Base-by-base conservation (phyloP, 64 coral and sea anemone species). In the Orbicella faveolata region DNA sequence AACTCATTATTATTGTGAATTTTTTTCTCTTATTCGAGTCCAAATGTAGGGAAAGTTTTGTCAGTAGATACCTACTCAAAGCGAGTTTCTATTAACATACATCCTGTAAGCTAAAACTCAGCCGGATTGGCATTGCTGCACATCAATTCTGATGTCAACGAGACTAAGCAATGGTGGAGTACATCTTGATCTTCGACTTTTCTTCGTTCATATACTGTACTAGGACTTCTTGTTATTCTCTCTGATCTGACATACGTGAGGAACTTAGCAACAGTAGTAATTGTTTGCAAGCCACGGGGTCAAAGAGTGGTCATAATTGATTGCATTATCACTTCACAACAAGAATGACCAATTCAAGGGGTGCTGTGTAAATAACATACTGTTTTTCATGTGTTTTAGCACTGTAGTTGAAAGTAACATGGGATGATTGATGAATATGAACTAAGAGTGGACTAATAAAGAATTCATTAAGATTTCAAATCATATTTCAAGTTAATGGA, bases 261-360 rank as follows among this genome's bases (percentile, higher is more conserved):
- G n/a, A 12, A 63, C 79, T 81, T 81, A 63, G 55, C 79, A 81
- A 62, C 79, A 36, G 12, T 36, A 15, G 54, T 57, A 14, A 59
- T 12, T 59, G 55, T 59, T 59, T 59, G 55, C 4, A 48, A 48
- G 44, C 44, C 39, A 41, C 39, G 39, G 39, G 39, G 77, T 34
- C 26, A 63, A 69, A 69, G 66, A 69, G 4, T 33, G 75, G 21
- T 78, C 75, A 23, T 53, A 39, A 52, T 39, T 78, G 23, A 63
- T 63, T 63, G 33, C 4, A 81, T 81, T 81, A 81, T 57, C 79
- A 63, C 13, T 81, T 81, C 21, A 70, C 21, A 25, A 10, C n/a
- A 21, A 7, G 21, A 70, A 70, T 70, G 8, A 33, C 10, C 23
- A 2, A 59, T 59, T 16, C 2, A 0, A 59, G 55, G 10, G 55